Base-by-base conservation (phyloP, 2,888 invertebrate genomes). In the Drosophila mulleri region DNA sequence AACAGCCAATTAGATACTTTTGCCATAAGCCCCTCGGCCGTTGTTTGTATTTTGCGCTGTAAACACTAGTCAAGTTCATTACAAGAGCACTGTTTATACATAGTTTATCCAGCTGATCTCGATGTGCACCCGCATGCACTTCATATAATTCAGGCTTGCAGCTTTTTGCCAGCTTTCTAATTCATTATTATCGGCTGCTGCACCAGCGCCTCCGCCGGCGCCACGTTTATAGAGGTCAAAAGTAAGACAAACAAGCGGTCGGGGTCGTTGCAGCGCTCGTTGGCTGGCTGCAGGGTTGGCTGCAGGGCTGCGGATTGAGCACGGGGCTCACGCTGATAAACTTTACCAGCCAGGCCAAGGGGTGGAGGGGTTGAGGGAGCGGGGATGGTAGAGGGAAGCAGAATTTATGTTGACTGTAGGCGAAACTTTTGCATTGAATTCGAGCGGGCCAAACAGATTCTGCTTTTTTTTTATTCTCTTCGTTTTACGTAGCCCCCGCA, bases 391-490 rank as follows among this genome's bases (percentile, higher is more conserved):
- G 47, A 52, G 50, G 7, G 64, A 57, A 26, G 32, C 42, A 52
- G 80, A 88, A 90, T 90, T 85, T 85, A 90, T 85, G 90, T 90
- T 90, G 84, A 87, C 75, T 73, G 68, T 63, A 70, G 89, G 82
- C 88, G 71, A 90, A 85, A 85, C 75, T 85, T 85, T 85, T 87
- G 84, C 84, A 88, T 85, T 85, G 90, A 85, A 85, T 85, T 85
- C 72, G 84, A 89, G 87, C 87, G 89, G 90, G 84, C 81, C 84
- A 89, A 89, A 90, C 89, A 80, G 86, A 80, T 89, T 86, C 62
- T 68, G 37, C 67, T 72, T 70, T 76, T 63, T 45, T 8, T 26
- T 18, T n/a, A n/a, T 32, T 68, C 70, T 70, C 76, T 61, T 45
- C 29, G 23, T 18, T 32, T 7, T 5, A 18, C 29, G 26, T 14